Evolutionary conservation across 2,113 vertebrate genomes (phyloP).

Genomic region (Cyphomyrus plagiostoma): DNA sequence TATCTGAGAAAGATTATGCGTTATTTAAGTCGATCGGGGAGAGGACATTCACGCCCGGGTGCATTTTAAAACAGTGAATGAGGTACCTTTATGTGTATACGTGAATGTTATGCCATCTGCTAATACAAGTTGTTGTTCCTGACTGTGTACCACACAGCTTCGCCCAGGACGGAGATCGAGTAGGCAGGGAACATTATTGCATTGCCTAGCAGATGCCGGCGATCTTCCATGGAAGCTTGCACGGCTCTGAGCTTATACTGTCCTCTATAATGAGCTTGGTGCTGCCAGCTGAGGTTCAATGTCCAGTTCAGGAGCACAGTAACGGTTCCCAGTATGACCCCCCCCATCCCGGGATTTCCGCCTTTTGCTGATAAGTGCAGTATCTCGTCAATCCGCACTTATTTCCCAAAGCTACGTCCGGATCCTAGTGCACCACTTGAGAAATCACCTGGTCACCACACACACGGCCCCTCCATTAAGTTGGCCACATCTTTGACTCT

Average conservation of each 20-base stretch:
- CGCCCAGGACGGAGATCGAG: not conserved
- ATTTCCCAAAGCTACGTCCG: not conserved
- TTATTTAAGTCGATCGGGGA: not conserved
- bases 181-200: not conserved
- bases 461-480: not conserved
- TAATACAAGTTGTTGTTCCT: not conserved
- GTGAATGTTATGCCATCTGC: not conserved
- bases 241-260: not conserved
- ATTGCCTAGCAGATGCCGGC: not conserved
- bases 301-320: not conserved
- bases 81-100: not conserved
- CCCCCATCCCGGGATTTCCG: not conserved
- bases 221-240: not conserved
- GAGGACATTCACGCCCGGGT: not conserved
- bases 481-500: not conserved
- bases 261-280: not conserved
- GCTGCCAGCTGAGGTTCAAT: not conserved
- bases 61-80: not conserved
- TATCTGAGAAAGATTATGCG: not conserved
- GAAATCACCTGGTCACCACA: not conserved
- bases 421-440: not conserved
- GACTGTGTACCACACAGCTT: not conserved
- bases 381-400: not conserved
- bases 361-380: not conserved
- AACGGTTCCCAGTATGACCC: not conserved